phyloP scores from a whole-genome alignment of 1,140 invertebrate genomes.

The Heterodera schachtii region DNA sequence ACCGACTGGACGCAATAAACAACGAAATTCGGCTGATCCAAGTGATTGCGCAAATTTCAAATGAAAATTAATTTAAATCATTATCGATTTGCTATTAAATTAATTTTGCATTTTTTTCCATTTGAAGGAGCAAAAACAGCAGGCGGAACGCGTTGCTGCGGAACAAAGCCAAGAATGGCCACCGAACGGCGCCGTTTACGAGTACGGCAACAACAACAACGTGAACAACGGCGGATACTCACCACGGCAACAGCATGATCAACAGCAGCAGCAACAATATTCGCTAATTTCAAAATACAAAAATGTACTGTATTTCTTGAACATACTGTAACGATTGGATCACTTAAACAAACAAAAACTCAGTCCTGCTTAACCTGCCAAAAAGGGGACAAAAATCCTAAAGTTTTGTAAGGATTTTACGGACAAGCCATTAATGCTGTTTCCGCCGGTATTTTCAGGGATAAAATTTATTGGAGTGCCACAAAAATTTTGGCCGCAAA shows the following conservation, averaged over 20 bases:
- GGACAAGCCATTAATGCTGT: no score
- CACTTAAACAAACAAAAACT: no score
- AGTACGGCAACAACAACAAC: slow-evolving; percentile 20
- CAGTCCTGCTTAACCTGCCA: no score
- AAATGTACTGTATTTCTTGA: slow-evolving; percentile 47
- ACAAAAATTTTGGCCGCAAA: no score
- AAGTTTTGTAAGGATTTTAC: no score
- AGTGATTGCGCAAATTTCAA: slow-evolving; percentile 70
- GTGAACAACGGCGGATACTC: slow-evolving; percentile 35
- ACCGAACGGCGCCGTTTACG: not conserved
- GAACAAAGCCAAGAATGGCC: slow-evolving; percentile 16
- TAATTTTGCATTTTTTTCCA: not conserved
- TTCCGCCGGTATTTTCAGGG: no score
- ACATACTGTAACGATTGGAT: no score
- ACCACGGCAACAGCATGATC: slow-evolving; percentile 33
- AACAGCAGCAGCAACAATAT: slow-evolving; percentile 38
- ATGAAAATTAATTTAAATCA: slow-evolving; percentile 2
- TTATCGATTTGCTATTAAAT: slow-evolving; percentile 1
- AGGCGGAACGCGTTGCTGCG: slow-evolving; percentile 87
- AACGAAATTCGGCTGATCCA: slow-evolving; percentile 95
- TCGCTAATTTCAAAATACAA: slow-evolving; percentile 56
- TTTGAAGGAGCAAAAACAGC: slow-evolving; percentile 82
- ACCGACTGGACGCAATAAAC: slow-evolving; percentile 98
- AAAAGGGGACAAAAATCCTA: no score
- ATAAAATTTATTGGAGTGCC: no score